phyloP scores from a whole-genome alignment of 2,797 vertebrate species.

The Microcaecilia unicolor region DNA sequence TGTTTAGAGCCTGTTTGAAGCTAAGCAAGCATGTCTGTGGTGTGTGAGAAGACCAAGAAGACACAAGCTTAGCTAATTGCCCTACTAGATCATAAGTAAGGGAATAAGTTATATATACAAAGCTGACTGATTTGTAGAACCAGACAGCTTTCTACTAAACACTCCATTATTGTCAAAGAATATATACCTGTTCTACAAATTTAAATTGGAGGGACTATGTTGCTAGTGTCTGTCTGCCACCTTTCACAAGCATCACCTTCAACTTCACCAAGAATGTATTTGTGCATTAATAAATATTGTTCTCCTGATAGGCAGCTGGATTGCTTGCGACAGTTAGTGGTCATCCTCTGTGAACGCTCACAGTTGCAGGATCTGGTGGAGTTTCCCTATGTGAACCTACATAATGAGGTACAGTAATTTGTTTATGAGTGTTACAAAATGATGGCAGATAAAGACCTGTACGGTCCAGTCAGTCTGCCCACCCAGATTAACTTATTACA shows the following conservation, averaged over 20 bases:
- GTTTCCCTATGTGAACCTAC: slow-evolving; percentile 86
- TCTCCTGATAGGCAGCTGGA: slow-evolving; percentile 71
- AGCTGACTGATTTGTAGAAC: too few species aligned
- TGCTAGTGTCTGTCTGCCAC: neutral
- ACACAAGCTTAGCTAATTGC: too few species aligned
- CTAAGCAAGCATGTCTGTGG: too few species aligned
- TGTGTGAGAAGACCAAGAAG: too few species aligned
- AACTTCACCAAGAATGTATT: neutral
- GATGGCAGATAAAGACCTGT: too few species aligned
- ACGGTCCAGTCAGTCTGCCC: too few species aligned
- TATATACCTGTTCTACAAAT: neutral
- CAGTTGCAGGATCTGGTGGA: slow-evolving; percentile 87
- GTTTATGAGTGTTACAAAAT: accelerated
- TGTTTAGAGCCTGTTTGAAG: too few species aligned
- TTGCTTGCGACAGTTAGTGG: slow-evolving; percentile 88
- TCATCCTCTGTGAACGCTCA: slow-evolving; percentile 86
- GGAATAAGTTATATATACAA: too few species aligned
- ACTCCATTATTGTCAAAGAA: too few species aligned
- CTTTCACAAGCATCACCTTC: neutral
- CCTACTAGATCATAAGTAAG: too few species aligned
- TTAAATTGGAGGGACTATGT: neutral
- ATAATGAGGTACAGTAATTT: slow-evolving; percentile 67
- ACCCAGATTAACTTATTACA: too few species aligned
- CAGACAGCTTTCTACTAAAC: too few species aligned
- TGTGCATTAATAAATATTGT: neutral